Conservation (phyloP, 2,113 vertebrate genomes). For the Psettodes erumei region DNA sequence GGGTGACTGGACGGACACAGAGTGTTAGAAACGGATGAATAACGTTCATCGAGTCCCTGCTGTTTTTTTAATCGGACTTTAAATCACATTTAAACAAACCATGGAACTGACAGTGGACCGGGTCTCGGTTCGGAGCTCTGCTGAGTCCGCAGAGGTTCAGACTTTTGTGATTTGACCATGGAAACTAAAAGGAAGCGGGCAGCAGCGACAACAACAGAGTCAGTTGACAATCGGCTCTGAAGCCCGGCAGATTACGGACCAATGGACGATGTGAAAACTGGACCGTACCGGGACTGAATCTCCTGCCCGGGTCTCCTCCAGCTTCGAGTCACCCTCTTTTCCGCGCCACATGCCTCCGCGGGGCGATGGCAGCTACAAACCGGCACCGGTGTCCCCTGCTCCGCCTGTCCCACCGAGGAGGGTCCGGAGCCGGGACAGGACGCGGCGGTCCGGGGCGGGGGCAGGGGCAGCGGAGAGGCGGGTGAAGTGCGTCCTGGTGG, state of each 20-base stretch:
- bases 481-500: conserved; percentile 92
- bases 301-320: conserved; percentile 17
- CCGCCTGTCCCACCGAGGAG: conserved; percentile 89
- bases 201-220: conserved; percentile 28
- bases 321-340: conserved; percentile 67
- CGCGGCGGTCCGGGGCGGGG: conserved; percentile 57
- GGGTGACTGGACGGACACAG: conserved; percentile 24
- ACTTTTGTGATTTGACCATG: conserved; percentile 33
- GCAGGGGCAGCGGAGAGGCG: conserved; percentile 80
- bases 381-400: conserved; percentile 68
- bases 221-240: conserved; percentile 7
- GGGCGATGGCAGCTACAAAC: conserved; percentile 73
- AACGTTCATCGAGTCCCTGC: neutral
- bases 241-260: conserved; percentile 30
- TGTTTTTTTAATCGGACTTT: conserved; percentile 4
- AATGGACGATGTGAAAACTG: conserved; percentile 55
- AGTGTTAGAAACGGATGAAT: neutral
- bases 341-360: conserved; percentile 76
- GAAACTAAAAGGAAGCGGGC: conserved; percentile 25
- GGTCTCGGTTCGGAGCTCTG: neutral
- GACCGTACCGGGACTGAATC: conserved; percentile 45
- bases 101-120: neutral
- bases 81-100: neutral
- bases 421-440: conserved; percentile 79
- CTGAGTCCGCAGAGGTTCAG: neutral